Conservation (phyloP, 2,113 vertebrate species). For the Colistium nudipinnis region DNA sequence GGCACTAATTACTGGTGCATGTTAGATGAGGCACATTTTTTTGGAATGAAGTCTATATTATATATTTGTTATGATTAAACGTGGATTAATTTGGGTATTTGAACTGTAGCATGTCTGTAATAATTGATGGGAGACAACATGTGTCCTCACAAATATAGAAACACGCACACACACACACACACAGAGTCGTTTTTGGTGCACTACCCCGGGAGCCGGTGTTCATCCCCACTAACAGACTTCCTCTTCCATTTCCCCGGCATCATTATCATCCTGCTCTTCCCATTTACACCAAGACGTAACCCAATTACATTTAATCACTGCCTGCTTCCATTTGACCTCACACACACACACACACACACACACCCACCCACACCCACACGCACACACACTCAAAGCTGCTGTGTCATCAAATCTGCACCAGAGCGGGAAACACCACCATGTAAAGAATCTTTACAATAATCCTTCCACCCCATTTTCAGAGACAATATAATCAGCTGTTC, state of each 20-base stretch:
- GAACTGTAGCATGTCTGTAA: no score
- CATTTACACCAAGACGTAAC: conserved; percentile 10
- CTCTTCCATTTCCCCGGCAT: conserved; percentile 15
- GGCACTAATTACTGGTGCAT: no score
- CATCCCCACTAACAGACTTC: neutral
- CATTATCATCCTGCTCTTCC: conserved; percentile 4
- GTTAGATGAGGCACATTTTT: no score
- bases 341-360: conserved; percentile 9
- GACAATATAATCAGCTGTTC: conserved; percentile 5
- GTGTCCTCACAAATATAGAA: neutral
- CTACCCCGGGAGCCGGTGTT: neutral
- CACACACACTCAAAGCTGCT: conserved; percentile 17
- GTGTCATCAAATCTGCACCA: neutral
- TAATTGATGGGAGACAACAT: no score
- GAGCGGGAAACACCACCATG: neutral
- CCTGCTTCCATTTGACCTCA: conserved; percentile 16
- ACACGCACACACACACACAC: conserved; percentile 2
- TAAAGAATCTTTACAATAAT: conserved; percentile 25
- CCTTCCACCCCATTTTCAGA: conserved; percentile 13
- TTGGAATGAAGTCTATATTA: no score
- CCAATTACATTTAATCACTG: conserved; percentile 2
- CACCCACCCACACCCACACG: no score
- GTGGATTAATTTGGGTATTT: no score
- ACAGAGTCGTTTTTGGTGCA: neutral
- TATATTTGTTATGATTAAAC: no score